A percentile compares a stretch with the other conserved stretches of the same genome.
These are phyloP conservation scores for Platanista minor DNA, from an alignment of 2,113 vertebrate species.

Conservation along the genomic window DNA sequence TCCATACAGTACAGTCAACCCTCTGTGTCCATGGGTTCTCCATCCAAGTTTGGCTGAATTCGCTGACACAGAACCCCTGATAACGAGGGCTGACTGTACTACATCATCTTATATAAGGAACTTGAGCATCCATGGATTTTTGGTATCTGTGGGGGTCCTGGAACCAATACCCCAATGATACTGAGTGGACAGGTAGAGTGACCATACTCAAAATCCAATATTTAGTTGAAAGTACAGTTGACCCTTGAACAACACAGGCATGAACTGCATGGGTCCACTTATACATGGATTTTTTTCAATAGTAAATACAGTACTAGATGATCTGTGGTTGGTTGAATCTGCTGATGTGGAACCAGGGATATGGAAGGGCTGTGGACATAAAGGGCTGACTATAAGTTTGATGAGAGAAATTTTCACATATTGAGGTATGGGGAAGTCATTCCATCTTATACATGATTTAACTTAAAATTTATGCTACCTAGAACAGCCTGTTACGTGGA, in stretches of 20 bases:
- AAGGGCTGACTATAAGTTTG: background rate
- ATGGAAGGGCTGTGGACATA: background rate
- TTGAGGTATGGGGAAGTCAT: background rate
- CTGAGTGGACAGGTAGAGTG: background rate
- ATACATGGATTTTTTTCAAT: background rate
- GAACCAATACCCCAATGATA: background rate
- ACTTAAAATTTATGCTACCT: background rate
- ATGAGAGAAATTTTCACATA: background rate
- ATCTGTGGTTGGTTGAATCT: background rate
- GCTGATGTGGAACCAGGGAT: background rate
- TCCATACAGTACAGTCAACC: background rate
- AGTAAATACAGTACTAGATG: background rate
- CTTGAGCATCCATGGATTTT: background rate
- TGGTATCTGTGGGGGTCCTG: background rate
- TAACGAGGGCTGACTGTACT: background rate
- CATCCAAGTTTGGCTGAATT: background rate
- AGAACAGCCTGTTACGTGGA: background rate
- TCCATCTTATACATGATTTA: background rate
- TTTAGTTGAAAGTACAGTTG: background rate
- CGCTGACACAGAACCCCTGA: accelerated
- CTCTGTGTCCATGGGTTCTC: background rate
- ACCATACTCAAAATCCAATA: background rate
- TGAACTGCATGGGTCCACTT: background rate
- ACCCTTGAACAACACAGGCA: background rate
- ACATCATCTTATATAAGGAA: background rate